Evolutionary conservation across 2,888 invertebrate genomes (phyloP).

Genomic region (Chelonus formosanus): DNA sequence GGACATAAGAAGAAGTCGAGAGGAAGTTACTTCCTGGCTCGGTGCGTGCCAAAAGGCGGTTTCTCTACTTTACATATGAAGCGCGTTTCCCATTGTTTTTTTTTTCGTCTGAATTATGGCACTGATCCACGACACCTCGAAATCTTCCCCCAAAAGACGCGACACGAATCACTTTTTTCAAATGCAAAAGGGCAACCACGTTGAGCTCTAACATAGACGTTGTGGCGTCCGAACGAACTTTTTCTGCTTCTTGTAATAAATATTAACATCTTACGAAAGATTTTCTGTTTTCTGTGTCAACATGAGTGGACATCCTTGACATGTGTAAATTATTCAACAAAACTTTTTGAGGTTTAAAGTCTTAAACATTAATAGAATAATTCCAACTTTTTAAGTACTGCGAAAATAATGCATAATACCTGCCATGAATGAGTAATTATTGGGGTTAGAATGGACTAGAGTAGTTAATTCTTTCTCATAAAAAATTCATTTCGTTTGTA

Average conservation of each 20-base stretch:
- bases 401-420: no score
- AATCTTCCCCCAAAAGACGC: conserved; percentile 37
- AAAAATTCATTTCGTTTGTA: no score
- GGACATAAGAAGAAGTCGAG: conserved; percentile 23
- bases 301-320: conserved; percentile 1
- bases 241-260: conserved; percentile 18
- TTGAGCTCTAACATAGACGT: conserved; percentile 4
- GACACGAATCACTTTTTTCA: conserved; percentile 26
- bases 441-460: no score
- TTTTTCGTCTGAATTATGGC: conserved; percentile 43
- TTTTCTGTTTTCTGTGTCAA: not conserved
- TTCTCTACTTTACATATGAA: conserved; percentile 42
- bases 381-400: no score
- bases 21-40: conserved; percentile 36
- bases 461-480: no score
- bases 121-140: conserved; percentile 45
- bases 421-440: no score
- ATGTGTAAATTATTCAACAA: not conserved
- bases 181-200: conserved; percentile 37
- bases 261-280: conserved; percentile 37
- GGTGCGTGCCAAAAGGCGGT: conserved; percentile 44
- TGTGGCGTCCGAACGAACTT: conserved; percentile 4
- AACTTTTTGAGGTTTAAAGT: no score
- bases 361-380: no score
- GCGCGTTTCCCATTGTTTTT: conserved; percentile 45